Base-by-base conservation (phyloP, 1,140 invertebrate genomes). In the Hylyphantes graminicola region DNA sequence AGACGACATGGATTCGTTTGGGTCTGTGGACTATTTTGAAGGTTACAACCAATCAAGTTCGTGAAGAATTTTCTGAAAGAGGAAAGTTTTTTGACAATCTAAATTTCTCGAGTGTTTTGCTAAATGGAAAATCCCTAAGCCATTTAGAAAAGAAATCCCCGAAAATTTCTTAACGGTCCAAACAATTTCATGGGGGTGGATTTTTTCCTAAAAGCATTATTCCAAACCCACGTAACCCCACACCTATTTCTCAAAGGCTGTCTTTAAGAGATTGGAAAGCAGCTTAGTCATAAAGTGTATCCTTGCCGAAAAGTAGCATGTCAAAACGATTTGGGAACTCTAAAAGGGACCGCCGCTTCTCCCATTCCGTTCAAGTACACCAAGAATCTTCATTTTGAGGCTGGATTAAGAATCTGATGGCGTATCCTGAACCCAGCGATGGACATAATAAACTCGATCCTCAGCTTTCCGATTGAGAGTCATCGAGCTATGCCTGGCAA, bases 341-440 rank as follows among this genome's bases (percentile, higher is more conserved):
- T 55, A 64, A 75, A 83, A 63, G 51, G 19, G 57, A 53, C 70
- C 80, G 68, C 68, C 72, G 17, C 12, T 35, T 53, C 59, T 57
- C 57, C 72, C 72, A 61, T 83, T 81, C 70, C 75, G 35, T 57
- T 82, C 7, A 83, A 83, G 80, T 73, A 57, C 79, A 68, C 73
- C 79, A 81, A 81, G 79, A 59, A 75, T 83, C 80, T 83, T 83
- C 80, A 65, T 83, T 83, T 74, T 74, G n/a, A 67, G 75, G 68
- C 80, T 83, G 80, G 80, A 83, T 83, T 83, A 83, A 83, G 72
- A 61, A 83, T 83, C 17, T 63, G 65, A 80, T 80, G 77, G 63
- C 61, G 51, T 63, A 80, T 80, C 77, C 65, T 80, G 67, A 53
- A 35, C 54, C 77, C 65, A 57, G 54, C 35, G 68, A 55, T 75